These are phyloP conservation scores for Alloplasta piceator DNA, from an alignment of 2,888 invertebrate species.

Conservation along the genomic window DNA sequence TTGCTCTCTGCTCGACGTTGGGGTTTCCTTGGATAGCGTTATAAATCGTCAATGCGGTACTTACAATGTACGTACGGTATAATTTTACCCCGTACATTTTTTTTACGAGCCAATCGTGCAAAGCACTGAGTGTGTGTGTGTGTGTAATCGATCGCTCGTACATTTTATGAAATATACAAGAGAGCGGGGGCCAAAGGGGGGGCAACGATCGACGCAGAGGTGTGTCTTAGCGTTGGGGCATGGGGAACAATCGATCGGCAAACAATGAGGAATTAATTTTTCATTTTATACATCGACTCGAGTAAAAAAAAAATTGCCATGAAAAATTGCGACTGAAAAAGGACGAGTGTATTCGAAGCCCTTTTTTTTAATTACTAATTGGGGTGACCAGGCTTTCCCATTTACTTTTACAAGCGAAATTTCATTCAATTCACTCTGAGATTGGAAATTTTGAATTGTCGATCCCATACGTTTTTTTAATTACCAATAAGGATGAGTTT, in stretches of 20 bases:
- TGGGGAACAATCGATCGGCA: slow-evolving; percentile 33
- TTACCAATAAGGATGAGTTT: too few species aligned
- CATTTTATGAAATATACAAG: slow-evolving; percentile 30
- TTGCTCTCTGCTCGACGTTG: slow-evolving; percentile 33
- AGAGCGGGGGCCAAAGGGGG: neutral
- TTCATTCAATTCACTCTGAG: too few species aligned
- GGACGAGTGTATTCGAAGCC: too few species aligned
- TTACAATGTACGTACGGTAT: slow-evolving; percentile 69
- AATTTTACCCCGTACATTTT: slow-evolving; percentile 66
- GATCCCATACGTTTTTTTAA: too few species aligned
- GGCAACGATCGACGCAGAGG: slow-evolving; percentile 24
- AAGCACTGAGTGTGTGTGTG: slow-evolving; percentile 30
- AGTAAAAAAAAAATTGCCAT: neutral
- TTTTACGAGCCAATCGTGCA: slow-evolving; percentile 57
- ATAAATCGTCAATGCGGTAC: slow-evolving; percentile 68
- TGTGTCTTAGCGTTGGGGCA: slow-evolving; percentile 29
- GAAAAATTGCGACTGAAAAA: neutral
- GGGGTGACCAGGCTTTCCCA: too few species aligned
- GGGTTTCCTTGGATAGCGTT: slow-evolving; percentile 65
- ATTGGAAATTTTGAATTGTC: too few species aligned
- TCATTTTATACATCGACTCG: neutral
- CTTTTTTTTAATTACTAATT: too few species aligned
- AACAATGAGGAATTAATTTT: slow-evolving; percentile 17
- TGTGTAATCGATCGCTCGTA: slow-evolving; percentile 46
- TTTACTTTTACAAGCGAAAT: too few species aligned